Conservation (phyloP, 2,888 invertebrate genomes). For the Hirtodrosophila duncani region DNA sequence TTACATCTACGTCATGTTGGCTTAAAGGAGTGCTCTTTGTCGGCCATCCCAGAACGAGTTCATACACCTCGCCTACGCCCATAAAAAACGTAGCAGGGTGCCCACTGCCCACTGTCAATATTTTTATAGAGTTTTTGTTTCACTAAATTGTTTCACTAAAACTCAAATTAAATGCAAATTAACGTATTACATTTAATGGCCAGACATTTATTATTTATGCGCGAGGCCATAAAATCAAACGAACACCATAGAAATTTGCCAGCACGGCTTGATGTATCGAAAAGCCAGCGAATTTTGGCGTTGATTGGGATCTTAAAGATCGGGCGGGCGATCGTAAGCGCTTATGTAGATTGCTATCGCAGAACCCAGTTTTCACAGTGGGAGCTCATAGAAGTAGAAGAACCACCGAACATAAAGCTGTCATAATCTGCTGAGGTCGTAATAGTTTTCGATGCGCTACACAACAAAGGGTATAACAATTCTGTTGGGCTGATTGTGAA, state of each 20-base stretch:
- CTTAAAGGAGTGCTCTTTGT: no score
- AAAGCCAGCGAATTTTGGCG: slow-evolving; percentile 19
- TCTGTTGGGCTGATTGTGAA: no score
- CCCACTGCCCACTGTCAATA: slow-evolving; percentile 22
- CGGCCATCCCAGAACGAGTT: slow-evolving; percentile 18
- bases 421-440: no score
- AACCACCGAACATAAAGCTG: no score
- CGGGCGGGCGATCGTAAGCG: slow-evolving; percentile 1
- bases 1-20: no score
- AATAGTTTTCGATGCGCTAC: no score
- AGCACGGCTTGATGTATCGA: slow-evolving; percentile 18
- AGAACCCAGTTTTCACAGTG: slow-evolving; percentile 22
- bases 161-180: slow-evolving; percentile 22
- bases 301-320: slow-evolving; percentile 33
- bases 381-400: slow-evolving; percentile 21
- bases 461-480: no score
- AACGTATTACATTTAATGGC: slow-evolving; percentile 20
- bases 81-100: slow-evolving; percentile 59
- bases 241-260: no score
- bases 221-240: slow-evolving; percentile 21
- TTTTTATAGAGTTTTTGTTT: slow-evolving; percentile 4
- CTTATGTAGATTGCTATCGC: slow-evolving; percentile 28
- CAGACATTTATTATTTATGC: slow-evolving; percentile 27
- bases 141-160: no score
- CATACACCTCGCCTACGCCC: slow-evolving; percentile 35